These are phyloP conservation scores for Axea sp. DNA, from an alignment of 2,888 invertebrate genomes.

Conservation along the genomic window DNA sequence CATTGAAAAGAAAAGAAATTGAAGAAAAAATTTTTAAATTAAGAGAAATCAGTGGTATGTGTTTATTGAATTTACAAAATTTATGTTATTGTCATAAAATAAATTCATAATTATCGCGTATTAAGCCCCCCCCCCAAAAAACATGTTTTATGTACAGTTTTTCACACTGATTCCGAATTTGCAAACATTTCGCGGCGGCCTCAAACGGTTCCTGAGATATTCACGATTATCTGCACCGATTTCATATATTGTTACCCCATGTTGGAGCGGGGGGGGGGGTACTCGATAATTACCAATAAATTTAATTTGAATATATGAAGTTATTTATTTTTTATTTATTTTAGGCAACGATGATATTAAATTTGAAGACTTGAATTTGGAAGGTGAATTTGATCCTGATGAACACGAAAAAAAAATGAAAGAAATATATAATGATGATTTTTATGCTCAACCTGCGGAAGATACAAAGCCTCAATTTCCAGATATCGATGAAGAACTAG, in stretches of 20 bases:
- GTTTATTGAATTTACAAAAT: not conserved
- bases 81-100: too few relatives aligned
- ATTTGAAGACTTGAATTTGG: conserved; percentile 83
- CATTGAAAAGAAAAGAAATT: conserved; percentile 93
- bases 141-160: too few relatives aligned
- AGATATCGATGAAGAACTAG: conserved; percentile 87
- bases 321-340: conserved; percentile 2
- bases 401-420: conserved; percentile 93
- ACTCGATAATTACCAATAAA: too few relatives aligned
- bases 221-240: too few relatives aligned
- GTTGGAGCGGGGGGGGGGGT: too few relatives aligned
- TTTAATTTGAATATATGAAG: too few relatives aligned
- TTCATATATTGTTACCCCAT: too few relatives aligned
- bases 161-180: too few relatives aligned
- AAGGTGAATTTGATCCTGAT: conserved; percentile 94
- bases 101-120: too few relatives aligned
- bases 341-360: conserved; percentile 73
- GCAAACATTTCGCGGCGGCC: too few relatives aligned
- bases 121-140: too few relatives aligned
- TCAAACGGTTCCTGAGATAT: too few relatives aligned
- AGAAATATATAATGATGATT: conserved; percentile 91
- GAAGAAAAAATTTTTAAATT: conserved; percentile 92
- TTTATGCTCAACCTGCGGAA: conserved; percentile 85
- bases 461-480: conserved; percentile 92
- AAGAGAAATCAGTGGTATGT: conserved; percentile 89